Conservation (phyloP, 2,888 invertebrate genomes). For the Heliconius cydno region DNA sequence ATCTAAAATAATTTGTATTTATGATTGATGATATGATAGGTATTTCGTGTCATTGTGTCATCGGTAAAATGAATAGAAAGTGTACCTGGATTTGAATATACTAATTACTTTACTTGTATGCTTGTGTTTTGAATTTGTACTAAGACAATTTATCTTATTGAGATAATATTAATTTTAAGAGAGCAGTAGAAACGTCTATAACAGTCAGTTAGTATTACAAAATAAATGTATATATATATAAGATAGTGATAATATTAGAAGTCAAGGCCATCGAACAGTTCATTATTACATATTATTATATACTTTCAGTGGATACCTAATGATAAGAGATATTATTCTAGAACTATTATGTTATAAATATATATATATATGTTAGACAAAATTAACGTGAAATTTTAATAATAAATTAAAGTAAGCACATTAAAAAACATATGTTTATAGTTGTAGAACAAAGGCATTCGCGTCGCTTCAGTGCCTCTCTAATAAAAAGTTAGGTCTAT, state of each 20-base stretch:
- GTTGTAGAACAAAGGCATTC: conserved; percentile 30
- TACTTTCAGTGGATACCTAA: not conserved
- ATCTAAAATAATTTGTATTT: not conserved
- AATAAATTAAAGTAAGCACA: not conserved
- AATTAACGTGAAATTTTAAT: not conserved
- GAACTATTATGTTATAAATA: not conserved
- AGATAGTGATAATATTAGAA: conserved; percentile 25
- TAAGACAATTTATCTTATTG: conserved; percentile 50
- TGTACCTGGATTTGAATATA: not conserved
- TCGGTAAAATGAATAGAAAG: not conserved
- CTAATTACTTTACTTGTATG: not conserved
- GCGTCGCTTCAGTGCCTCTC: conserved; percentile 37
- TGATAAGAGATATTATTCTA: not conserved
- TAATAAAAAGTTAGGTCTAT: conserved; percentile 65
- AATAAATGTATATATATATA: conserved; percentile 9
- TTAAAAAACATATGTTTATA: conserved; percentile 23
- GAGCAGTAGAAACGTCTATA: conserved; percentile 12
- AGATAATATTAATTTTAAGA: conserved; percentile 42
- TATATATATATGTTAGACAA: not conserved
- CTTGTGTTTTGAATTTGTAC: conserved; percentile 7
- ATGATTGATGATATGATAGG: no score
- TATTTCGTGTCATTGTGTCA: not conserved
- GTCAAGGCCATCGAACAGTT: conserved; percentile 10
- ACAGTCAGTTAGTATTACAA: conserved; percentile 33
- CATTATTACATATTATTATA: conserved; percentile 5